Evolutionary conservation across 2,888 invertebrate species (phyloP).

Genomic region (Norana najaformis): DNA sequence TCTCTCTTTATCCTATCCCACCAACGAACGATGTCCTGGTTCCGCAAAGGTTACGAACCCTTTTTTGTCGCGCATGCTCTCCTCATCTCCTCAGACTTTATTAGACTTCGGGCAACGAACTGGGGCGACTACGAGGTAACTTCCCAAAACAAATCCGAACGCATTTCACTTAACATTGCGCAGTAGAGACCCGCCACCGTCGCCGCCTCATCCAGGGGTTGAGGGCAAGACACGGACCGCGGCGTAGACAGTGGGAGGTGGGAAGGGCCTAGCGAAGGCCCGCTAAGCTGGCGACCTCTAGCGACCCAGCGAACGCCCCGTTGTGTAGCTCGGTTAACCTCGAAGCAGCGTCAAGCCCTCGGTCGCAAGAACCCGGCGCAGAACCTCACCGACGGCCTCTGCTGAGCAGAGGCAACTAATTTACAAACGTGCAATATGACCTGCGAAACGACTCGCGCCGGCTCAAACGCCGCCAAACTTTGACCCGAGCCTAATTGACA

Average conservation of each 20-base stretch:
- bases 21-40: neutral
- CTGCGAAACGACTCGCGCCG: neutral
- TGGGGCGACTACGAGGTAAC: neutral
- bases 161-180: neutral
- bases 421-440: constrained; percentile 20
- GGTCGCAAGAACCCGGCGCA: neutral
- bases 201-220: neutral
- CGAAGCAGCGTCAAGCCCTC: neutral
- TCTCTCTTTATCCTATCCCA: neutral
- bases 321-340: constrained; percentile 5
- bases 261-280: neutral
- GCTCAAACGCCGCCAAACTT: neutral
- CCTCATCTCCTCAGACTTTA: neutral
- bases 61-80: too few species aligned
- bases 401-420: neutral
- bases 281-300: constrained; percentile 13
- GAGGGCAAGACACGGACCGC: neutral
- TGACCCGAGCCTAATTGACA: constrained; percentile 22
- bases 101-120: neutral
- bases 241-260: neutral
- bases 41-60: neutral
- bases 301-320: neutral
- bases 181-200: neutral
- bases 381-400: too few species aligned
- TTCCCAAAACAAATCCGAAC: neutral